Percentiles rank a stretch among this genome's conserved stretches.
phyloP scores from a whole-genome alignment of 1,140 invertebrate genomes.

The Thalassaphorura encarpata region DNA sequence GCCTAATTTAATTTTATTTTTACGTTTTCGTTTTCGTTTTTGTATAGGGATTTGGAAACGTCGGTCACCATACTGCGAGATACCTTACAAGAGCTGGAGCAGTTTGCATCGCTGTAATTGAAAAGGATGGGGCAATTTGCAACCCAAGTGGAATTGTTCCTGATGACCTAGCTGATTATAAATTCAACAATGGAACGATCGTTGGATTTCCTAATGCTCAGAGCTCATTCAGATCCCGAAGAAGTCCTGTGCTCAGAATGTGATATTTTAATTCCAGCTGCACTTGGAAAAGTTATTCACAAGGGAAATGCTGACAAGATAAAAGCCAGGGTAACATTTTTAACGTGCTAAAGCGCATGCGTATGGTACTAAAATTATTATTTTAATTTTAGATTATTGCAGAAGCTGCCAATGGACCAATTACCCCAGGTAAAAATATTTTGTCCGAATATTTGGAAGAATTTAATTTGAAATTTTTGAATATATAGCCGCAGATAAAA shows the following conservation, averaged over 20 bases:
- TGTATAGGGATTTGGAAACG: constrained; percentile 96
- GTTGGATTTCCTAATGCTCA: constrained; percentile 73
- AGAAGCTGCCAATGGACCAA: constrained; percentile 97
- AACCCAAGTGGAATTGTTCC: constrained; percentile 94
- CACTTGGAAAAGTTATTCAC: constrained; percentile 91
- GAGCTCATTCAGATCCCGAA: constrained; percentile 65
- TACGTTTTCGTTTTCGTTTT: background rate
- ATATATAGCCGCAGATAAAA: constrained; percentile 93
- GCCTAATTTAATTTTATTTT: background rate
- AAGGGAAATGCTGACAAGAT: constrained; percentile 85
- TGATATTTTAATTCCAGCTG: constrained; percentile 96
- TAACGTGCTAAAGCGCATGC: background rate
- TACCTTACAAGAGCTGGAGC: constrained; percentile 92
- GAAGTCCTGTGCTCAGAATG: constrained; percentile 86
- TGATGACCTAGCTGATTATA: constrained; percentile 78
- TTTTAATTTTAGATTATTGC: constrained; percentile 69
- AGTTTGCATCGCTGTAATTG: constrained; percentile 86
- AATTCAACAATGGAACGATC: constrained; percentile 80
- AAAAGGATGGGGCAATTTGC: constrained; percentile 83
- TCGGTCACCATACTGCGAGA: constrained; percentile 91
- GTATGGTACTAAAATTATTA: background rate
- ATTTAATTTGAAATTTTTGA: no score
- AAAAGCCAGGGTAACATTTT: constrained; percentile 65
- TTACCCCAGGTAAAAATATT: no score
- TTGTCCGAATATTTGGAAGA: no score